Percentiles rank a stretch among this genome's conserved stretches.
Conservation (phyloP, 92 coral and sea anemone species). For the Nematostella vectensis region DNA sequence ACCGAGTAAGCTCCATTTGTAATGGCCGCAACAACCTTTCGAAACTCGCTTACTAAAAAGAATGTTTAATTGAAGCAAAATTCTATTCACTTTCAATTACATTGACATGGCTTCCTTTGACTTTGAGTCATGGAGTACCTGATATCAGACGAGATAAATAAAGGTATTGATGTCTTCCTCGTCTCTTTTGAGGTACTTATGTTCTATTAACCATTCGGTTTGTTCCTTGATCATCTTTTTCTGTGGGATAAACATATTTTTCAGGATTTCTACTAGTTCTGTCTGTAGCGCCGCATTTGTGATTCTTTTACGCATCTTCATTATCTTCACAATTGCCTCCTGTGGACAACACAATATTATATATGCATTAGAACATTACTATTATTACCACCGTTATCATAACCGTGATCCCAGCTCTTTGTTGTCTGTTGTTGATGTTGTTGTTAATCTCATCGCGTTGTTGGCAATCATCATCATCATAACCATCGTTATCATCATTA, state of each 20-base stretch:
- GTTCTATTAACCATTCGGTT: slow-evolving; percentile 96
- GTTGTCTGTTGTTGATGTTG: too few relatives aligned
- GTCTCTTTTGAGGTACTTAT: slow-evolving; percentile 85
- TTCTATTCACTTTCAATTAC: too few relatives aligned
- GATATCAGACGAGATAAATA: slow-evolving; percentile 58
- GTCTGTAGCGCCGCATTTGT: slow-evolving; percentile 95
- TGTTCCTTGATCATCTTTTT: slow-evolving; percentile 99
- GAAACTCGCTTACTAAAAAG: too few relatives aligned
- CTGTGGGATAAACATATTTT: slow-evolving; percentile 99
- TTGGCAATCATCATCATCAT: too few relatives aligned
- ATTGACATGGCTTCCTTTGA: too few relatives aligned
- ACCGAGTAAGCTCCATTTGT: too few relatives aligned
- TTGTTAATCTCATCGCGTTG: too few relatives aligned
- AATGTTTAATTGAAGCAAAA: too few relatives aligned
- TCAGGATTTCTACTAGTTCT: slow-evolving; percentile 91
- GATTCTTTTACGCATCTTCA: slow-evolving; percentile 93
- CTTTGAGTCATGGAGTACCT: too few relatives aligned
- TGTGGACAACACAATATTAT: slow-evolving; percentile 14
- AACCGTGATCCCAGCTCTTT: background rate
- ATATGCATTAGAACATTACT: background rate
- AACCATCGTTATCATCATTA: too few relatives aligned
- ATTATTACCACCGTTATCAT: background rate
- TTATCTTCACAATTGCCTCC: slow-evolving; percentile 96
- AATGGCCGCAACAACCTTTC: too few relatives aligned
- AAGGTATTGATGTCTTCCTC: slow-evolving; percentile 87